Evolutionary conservation across 2,113 vertebrate species (phyloP).

Genomic region (Saccopteryx leptura): DNA sequence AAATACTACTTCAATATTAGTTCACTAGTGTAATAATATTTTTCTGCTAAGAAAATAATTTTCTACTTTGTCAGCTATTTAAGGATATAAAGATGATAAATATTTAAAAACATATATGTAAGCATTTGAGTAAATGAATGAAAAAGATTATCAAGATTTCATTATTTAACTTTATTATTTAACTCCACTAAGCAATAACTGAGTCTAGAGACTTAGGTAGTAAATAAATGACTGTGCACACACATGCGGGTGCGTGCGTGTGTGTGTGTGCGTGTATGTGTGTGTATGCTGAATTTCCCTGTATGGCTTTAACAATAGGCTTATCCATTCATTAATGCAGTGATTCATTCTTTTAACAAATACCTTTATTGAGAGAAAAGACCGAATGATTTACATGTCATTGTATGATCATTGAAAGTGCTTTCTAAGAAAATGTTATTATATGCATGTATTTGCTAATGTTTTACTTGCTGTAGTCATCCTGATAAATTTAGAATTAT

Average conservation of each 20-base stretch:
- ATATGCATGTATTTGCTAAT: background rate
- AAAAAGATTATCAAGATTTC: background rate
- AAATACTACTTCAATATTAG: background rate
- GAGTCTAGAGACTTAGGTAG: background rate
- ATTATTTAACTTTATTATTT: slow-evolving; percentile 21
- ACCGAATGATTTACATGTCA: background rate
- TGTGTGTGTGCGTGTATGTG: background rate
- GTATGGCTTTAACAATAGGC: background rate
- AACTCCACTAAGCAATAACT: background rate
- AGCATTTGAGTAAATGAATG: background rate
- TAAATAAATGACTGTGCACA: background rate
- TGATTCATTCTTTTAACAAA: slow-evolving; percentile 3
- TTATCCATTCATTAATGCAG: background rate
- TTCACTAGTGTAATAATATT: background rate
- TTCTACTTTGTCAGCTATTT: background rate
- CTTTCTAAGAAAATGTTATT: background rate
- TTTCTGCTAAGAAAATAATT: background rate
- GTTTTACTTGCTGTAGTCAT: slow-evolving; percentile 2
- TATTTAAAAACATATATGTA: background rate
- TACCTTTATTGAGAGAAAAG: slow-evolving; percentile 1
- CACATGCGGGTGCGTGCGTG: background rate
- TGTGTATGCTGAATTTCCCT: background rate
- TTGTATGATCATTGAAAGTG: background rate
- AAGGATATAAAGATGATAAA: background rate
- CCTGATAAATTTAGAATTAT: background rate